Evolutionary conservation across 1,140 invertebrate genomes (phyloP).

Genomic region (Phthorimaea operculella): DNA sequence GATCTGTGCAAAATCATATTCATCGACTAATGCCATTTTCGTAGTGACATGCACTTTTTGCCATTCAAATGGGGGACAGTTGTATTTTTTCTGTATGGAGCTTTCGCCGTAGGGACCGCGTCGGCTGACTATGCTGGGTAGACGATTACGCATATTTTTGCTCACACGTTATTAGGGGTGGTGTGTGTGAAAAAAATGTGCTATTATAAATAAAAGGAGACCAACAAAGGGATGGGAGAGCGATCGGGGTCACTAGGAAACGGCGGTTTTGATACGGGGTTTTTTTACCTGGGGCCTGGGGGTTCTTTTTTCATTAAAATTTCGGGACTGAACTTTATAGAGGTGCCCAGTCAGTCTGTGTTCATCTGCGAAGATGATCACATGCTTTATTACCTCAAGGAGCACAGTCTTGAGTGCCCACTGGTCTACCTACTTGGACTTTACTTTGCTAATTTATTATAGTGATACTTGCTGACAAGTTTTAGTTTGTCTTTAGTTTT

Average conservation of each 20-base stretch:
- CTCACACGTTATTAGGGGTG: constrained; percentile 63
- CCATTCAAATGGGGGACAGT: constrained; percentile 64
- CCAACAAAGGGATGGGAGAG: constrained; percentile 62
- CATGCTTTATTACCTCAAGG: constrained; percentile 51
- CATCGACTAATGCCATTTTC: constrained; percentile 60
- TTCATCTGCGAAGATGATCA: constrained; percentile 65
- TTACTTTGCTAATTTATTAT: constrained; percentile 8
- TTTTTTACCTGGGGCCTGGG: constrained; percentile 61
- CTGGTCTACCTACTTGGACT: constrained; percentile 38
- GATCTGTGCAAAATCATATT: constrained; percentile 58
- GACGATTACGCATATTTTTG: constrained; percentile 64
- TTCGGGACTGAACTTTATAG: constrained; percentile 42
- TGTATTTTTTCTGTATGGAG: constrained; percentile 53
- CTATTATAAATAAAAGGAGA: constrained; percentile 65
- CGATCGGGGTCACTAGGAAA: constrained; percentile 67
- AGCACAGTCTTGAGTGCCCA: constrained; percentile 38
- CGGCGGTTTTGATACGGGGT: constrained; percentile 64
- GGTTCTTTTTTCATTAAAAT: constrained; percentile 55
- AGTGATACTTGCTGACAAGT: neutral
- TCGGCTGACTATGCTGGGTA: constrained; percentile 20
- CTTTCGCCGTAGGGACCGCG: constrained; percentile 26
- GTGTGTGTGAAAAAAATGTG: constrained; percentile 63
- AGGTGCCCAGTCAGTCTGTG: constrained; percentile 63
- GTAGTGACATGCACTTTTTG: constrained; percentile 65
- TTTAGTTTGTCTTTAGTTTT: constrained; percentile 17